Evolutionary conservation across 2,888 invertebrate genomes (phyloP).

Genomic region (Spodoptera picta): DNA sequence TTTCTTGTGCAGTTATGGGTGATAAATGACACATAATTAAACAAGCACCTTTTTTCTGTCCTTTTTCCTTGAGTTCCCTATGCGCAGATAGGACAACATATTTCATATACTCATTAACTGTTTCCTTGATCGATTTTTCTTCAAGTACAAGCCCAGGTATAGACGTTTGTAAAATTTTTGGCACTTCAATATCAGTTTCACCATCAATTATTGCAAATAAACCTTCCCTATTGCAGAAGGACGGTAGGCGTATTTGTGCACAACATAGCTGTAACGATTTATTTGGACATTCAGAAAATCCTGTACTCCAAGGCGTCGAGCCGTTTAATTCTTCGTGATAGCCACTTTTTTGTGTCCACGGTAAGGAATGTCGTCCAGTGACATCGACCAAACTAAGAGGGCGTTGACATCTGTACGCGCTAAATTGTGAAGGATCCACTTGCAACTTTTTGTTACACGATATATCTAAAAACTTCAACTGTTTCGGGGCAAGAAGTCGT

Average conservation of each 20-base stretch:
- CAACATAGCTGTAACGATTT: slow-evolving; percentile 92
- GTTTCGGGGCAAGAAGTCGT: slow-evolving; percentile 92
- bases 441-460: slow-evolving; percentile 94
- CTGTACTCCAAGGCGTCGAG: slow-evolving; percentile 92
- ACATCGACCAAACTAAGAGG: slow-evolving; percentile 95
- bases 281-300: slow-evolving; percentile 95
- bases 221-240: slow-evolving; percentile 94
- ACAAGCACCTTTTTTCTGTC: slow-evolving; percentile 92
- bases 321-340: slow-evolving; percentile 88
- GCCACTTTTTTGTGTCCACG: slow-evolving; percentile 85
- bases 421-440: slow-evolving; percentile 94
- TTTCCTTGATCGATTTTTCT: slow-evolving; percentile 94
- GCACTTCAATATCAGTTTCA: slow-evolving; percentile 91
- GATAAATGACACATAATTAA: slow-evolving; percentile 93
- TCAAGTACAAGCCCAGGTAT: slow-evolving; percentile 94
- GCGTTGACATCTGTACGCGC: slow-evolving; percentile 93
- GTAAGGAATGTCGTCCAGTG: slow-evolving; percentile 93
- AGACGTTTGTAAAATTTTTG: slow-evolving; percentile 91
- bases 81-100: slow-evolving; percentile 94
- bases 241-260: slow-evolving; percentile 93
- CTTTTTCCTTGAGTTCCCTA: slow-evolving; percentile 92
- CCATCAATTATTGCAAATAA: slow-evolving; percentile 95
- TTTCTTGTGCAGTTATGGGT: slow-evolving; percentile 88
- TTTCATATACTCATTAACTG: slow-evolving; percentile 94
- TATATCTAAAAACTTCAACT: slow-evolving; percentile 94